These are phyloP conservation scores for Rotaria magnacalcarata DNA, from an alignment of 2,888 invertebrate species.

Conservation along the genomic window DNA sequence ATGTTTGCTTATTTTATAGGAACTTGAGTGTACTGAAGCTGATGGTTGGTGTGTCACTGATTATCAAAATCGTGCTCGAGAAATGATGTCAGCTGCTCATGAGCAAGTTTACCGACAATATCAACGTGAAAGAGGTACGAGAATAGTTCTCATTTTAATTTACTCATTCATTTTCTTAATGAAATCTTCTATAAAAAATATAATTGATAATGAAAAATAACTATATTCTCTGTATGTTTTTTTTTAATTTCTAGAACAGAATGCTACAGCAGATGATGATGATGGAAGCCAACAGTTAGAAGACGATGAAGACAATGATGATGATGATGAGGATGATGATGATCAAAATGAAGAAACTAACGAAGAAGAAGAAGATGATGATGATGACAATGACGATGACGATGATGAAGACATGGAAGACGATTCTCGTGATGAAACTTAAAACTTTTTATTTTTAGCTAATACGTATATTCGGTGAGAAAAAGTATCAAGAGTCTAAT, in stretches of 20 bases:
- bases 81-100: slow-evolving; percentile 27
- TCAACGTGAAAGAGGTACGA: background rate
- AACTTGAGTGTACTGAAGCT: background rate
- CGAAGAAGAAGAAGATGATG: background rate
- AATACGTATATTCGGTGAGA: background rate
- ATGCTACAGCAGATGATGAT: slow-evolving; percentile 2
- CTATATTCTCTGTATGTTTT: background rate
- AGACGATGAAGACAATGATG: slow-evolving; percentile 7
- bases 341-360: background rate
- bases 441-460: background rate
- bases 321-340: background rate
- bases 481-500: background rate
- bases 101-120: slow-evolving; percentile 27
- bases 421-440: background rate
- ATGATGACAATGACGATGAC: background rate
- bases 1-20: background rate
- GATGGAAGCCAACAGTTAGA: slow-evolving; percentile 11
- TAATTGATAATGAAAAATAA: background rate
- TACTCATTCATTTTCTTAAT: background rate
- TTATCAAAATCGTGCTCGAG: slow-evolving; percentile 33
- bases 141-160: background rate
- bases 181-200: background rate
- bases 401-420: background rate
- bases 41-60: slow-evolving; percentile 17
- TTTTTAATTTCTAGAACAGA: background rate